A percentile compares a stretch with the other conserved stretches of the same genome.
Conservation (phyloP, 2,797 vertebrate genomes). For the Neosilurus mollespiculum region DNA sequence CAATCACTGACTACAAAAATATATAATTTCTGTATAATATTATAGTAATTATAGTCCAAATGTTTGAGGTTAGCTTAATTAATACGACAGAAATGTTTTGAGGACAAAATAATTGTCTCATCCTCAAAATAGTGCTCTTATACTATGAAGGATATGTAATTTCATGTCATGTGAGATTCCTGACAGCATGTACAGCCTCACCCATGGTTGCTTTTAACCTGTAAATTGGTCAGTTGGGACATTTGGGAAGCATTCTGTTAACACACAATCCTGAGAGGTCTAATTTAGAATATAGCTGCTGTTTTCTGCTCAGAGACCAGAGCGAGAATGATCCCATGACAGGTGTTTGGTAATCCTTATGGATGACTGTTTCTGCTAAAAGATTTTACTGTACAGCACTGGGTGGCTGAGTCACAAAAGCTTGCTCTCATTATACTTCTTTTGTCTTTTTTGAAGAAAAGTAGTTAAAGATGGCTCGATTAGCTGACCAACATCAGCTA, state of each 20-base stretch:
- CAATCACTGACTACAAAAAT: too few relatives aligned
- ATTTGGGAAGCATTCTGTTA: slow-evolving; percentile 23
- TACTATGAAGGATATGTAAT: slow-evolving; percentile 13
- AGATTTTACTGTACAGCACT: not conserved
- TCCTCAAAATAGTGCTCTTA: slow-evolving; percentile 5
- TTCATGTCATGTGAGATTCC: slow-evolving; percentile 18
- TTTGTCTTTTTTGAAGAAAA: not conserved
- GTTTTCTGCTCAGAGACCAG: slow-evolving; percentile 19
- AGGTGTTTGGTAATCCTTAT: slow-evolving; percentile 11
- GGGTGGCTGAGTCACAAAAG: slow-evolving; percentile 6
- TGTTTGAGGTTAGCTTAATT: not conserved
- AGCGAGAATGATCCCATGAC: slow-evolving; percentile 2
- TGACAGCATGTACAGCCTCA: slow-evolving; percentile 17
- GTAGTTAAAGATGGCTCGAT: not conserved
- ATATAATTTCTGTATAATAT: not conserved
- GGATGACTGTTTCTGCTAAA: slow-evolving; percentile 13
- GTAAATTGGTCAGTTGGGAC: slow-evolving; percentile 33
- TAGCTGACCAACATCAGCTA: not conserved
- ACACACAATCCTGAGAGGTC: not conserved
- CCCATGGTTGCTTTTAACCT: slow-evolving; percentile 42
- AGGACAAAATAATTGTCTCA: not conserved
- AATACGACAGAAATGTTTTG: not conserved
- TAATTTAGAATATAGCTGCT: slow-evolving; percentile 29
- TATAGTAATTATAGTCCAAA: not conserved
- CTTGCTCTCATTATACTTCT: not conserved